These are phyloP conservation scores for Zaprionus camerounensis DNA, from an alignment of 1,140 invertebrate species.

Conservation along the genomic window DNA sequence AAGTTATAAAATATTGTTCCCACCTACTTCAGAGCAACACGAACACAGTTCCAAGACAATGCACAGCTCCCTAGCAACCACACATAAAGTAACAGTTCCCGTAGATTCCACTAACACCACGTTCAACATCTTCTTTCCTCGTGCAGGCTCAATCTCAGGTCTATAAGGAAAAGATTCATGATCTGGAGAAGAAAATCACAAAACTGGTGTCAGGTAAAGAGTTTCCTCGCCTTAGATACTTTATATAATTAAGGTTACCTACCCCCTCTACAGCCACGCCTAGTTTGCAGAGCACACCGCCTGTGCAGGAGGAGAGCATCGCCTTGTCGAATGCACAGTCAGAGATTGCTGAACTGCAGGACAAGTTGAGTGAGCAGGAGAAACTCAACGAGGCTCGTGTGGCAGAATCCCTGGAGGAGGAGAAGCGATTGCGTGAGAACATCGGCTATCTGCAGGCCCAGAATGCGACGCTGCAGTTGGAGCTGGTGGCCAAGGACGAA, in stretches of 20 bases:
- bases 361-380: slow-evolving; percentile 69
- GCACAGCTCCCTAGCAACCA: slow-evolving; percentile 22
- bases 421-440: slow-evolving; percentile 81
- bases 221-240: background rate
- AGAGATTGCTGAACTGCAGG: slow-evolving; percentile 83
- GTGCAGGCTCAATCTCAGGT: slow-evolving; percentile 77
- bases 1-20: background rate
- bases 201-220: slow-evolving; percentile 66
- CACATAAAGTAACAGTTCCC: background rate
- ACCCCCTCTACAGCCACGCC: slow-evolving; percentile 37
- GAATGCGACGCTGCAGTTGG: slow-evolving; percentile 67
- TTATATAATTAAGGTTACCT: background rate
- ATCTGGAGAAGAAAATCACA: slow-evolving; percentile 84
- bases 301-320: slow-evolving; percentile 32
- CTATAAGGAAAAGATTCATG: slow-evolving; percentile 84
- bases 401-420: slow-evolving; percentile 76
- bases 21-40: background rate
- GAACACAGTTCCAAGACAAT: slow-evolving; percentile 17
- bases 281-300: slow-evolving; percentile 64
- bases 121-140: background rate
- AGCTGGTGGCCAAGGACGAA: slow-evolving; percentile 71
- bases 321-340: slow-evolving; percentile 75
- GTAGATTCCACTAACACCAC: background rate
- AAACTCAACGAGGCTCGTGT: slow-evolving; percentile 58
- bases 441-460: slow-evolving; percentile 84